Evolutionary conservation across 64 coral and sea anemone genomes (phyloP).

Genomic region (Astreopora myriophthalma): DNA sequence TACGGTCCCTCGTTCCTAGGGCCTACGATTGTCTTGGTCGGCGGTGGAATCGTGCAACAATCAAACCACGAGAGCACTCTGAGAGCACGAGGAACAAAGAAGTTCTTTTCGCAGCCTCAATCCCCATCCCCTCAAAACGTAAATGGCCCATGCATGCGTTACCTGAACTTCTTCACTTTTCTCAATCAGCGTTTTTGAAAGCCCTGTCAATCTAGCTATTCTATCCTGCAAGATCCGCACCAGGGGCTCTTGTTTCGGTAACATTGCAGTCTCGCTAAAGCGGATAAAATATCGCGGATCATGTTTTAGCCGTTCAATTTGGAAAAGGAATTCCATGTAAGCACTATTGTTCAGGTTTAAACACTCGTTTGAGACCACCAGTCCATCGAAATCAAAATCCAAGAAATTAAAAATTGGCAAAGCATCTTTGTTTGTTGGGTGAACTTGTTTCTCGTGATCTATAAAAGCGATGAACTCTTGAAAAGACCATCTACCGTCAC

Average conservation of each 20-base stretch:
- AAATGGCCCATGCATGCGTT: background rate
- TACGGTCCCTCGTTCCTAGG: too few species aligned
- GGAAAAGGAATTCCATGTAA: background rate
- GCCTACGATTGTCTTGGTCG: too few species aligned
- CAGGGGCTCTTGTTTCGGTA: background rate
- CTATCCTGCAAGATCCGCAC: background rate
- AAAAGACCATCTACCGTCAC: background rate
- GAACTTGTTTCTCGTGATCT: background rate
- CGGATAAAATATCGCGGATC: conserved; percentile 18
- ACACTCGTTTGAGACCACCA: background rate
- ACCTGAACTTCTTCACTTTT: conserved; percentile 39
- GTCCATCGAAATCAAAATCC: conserved; percentile 6
- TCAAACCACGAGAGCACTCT: too few species aligned
- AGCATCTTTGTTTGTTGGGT: conserved; percentile 8
- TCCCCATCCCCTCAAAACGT: too few species aligned
- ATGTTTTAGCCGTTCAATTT: background rate
- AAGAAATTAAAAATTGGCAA: background rate
- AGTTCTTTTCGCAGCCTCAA: too few species aligned
- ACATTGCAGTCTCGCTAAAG: background rate
- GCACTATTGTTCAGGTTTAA: background rate
- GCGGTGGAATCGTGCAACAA: too few species aligned
- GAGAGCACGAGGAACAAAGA: too few species aligned
- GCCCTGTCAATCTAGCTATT: background rate
- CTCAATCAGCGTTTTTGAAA: conserved; percentile 1
- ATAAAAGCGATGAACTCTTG: conserved; percentile 8